Conservation (phyloP, 1,140 invertebrate genomes). For the Halictus rubicundus region DNA sequence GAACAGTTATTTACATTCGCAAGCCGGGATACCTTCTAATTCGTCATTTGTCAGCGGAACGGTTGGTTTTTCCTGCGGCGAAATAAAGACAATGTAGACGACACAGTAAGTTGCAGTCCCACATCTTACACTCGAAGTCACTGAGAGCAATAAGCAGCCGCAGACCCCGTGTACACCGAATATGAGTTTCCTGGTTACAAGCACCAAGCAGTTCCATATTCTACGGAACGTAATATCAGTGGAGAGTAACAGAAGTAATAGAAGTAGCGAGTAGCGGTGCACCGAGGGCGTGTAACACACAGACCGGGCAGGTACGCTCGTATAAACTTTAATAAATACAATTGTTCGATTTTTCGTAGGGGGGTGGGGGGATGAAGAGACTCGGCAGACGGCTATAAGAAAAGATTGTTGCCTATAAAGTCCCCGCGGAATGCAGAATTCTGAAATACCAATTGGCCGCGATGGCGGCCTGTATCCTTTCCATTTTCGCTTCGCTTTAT, state of each 20-base stretch:
- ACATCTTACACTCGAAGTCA: slow-evolving; percentile 54
- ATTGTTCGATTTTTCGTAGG: slow-evolving; percentile 16
- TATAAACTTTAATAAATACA: slow-evolving; percentile 47
- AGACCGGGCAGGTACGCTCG: not conserved
- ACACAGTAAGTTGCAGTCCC: slow-evolving; percentile 51
- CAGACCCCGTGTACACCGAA: slow-evolving; percentile 56
- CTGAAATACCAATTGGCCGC: too few species aligned
- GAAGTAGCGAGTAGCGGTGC: slow-evolving; percentile 28
- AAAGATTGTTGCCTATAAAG: not conserved
- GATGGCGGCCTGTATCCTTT: too few species aligned
- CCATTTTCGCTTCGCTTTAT: too few species aligned
- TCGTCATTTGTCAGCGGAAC: not conserved
- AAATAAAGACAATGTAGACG: slow-evolving; percentile 47
- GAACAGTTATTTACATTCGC: too few species aligned
- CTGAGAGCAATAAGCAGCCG: slow-evolving; percentile 56
- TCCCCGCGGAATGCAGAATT: not conserved
- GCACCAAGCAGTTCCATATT: slow-evolving; percentile 53
- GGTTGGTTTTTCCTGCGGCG: too few species aligned
- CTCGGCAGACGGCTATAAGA: not conserved
- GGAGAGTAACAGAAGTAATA: slow-evolving; percentile 62
- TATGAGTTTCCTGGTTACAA: slow-evolving; percentile 61
- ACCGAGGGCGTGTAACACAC: slow-evolving; percentile 27
- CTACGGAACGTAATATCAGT: slow-evolving; percentile 57
- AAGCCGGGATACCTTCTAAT: not conserved
- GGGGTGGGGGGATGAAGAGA: too few species aligned